A percentile compares a stretch with the other conserved stretches of the same genome.
Conservation (phyloP, 2,888 invertebrate species). For the Scotopteryx bipunctaria region DNA sequence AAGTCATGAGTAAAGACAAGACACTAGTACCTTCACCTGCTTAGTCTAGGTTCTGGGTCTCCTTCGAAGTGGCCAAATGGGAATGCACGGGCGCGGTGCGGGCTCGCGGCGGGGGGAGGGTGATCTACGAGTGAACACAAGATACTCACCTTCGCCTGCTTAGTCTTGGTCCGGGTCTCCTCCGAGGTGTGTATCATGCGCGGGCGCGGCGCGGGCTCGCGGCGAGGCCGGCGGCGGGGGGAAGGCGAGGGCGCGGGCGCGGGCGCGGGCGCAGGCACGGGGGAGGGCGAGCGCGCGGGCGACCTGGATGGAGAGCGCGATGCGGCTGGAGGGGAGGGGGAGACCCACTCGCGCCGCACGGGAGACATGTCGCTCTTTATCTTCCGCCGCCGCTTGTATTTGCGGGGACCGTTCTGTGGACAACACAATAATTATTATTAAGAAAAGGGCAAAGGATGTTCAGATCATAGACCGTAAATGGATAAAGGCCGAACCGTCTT, state of each 20-base stretch:
- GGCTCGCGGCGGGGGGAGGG: no score
- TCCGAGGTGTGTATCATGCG: slow-evolving; percentile 90
- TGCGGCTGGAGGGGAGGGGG: slow-evolving; percentile 39
- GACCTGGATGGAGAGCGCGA: slow-evolving; percentile 76
- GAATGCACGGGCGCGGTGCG: no score
- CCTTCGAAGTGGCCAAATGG: no score
- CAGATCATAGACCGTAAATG: no score
- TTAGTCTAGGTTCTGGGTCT: no score
- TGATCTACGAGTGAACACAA: background rate
- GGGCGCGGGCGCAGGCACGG: slow-evolving; percentile 35
- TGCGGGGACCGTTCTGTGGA: slow-evolving; percentile 87
- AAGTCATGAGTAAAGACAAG: no score
- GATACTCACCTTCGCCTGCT: slow-evolving; percentile 75
- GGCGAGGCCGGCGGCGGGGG: slow-evolving; percentile 40
- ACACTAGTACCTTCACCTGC: no score
- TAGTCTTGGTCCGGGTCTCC: slow-evolving; percentile 84
- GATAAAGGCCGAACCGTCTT: no score
- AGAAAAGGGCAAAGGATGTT: no score
- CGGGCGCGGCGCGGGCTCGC: slow-evolving; percentile 80
- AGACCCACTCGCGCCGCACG: slow-evolving; percentile 44
- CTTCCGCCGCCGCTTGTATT: slow-evolving; percentile 91
- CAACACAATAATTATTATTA: background rate
- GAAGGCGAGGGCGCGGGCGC: slow-evolving; percentile 32
- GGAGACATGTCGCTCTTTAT: slow-evolving; percentile 75
- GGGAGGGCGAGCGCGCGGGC: slow-evolving; percentile 35